Evolutionary conservation across 2,888 invertebrate genomes (phyloP).

Genomic region (Melinaea marsaeus): DNA sequence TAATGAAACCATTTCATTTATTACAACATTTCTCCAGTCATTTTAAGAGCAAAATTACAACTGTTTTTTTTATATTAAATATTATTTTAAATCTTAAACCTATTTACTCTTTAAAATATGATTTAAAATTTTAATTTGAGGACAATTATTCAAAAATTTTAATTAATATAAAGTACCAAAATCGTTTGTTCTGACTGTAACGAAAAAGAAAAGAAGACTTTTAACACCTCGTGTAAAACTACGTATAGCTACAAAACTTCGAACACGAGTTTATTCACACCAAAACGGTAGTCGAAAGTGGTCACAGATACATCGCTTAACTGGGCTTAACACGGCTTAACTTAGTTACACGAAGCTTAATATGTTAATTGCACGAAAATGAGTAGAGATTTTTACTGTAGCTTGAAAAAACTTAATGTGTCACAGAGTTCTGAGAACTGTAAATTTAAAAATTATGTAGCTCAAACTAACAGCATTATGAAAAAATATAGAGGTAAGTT

Average conservation of each 20-base stretch:
- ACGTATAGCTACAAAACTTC: slow-evolving; percentile 32
- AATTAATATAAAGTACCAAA: slow-evolving; percentile 41
- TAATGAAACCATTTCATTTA: too few relatives aligned
- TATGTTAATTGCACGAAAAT: slow-evolving; percentile 38
- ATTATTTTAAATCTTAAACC: too few relatives aligned
- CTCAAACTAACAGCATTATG: slow-evolving; percentile 9
- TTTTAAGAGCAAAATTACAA: too few relatives aligned
- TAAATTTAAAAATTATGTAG: slow-evolving; percentile 17
- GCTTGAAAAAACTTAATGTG: slow-evolving; percentile 61
- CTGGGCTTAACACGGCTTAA: slow-evolving; percentile 15
- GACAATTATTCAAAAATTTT: not conserved
- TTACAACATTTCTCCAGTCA: too few relatives aligned
- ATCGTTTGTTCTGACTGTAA: slow-evolving; percentile 22
- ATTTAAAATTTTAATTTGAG: too few relatives aligned
- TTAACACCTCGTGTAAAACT: slow-evolving; percentile 45
- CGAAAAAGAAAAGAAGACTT: slow-evolving; percentile 37
- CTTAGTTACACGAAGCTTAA: slow-evolving; percentile 14
- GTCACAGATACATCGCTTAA: slow-evolving; percentile 24
- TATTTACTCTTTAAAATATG: too few relatives aligned
- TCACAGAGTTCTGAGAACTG: slow-evolving; percentile 36
- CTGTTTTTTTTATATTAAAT: too few relatives aligned
- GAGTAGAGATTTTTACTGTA: slow-evolving; percentile 51
- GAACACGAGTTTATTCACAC: slow-evolving; percentile 31
- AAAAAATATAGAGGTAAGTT: slow-evolving; percentile 57
- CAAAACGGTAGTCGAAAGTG: slow-evolving; percentile 26